A percentile compares a stretch with the other conserved stretches of the same genome.
Evolutionary conservation across 2,888 invertebrate species (phyloP).

Genomic region (Drosophila niveifrons): DNA sequence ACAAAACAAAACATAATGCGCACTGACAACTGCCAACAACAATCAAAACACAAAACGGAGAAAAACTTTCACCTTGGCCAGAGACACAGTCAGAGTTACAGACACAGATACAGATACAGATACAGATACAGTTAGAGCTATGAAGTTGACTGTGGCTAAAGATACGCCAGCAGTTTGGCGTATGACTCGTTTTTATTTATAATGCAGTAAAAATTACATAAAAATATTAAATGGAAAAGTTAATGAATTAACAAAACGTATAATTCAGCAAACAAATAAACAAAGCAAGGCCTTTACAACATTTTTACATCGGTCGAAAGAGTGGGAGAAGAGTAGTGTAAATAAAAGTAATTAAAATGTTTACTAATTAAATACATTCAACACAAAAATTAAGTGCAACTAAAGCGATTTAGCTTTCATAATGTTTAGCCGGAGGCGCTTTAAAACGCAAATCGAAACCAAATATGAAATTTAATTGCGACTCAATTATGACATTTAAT

Average conservation of each 20-base stretch:
- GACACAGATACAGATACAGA: conserved; percentile 16
- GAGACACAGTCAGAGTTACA: conserved; percentile 16
- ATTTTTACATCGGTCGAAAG: conserved; percentile 21
- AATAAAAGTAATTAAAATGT: conserved; percentile 73
- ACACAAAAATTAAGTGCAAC: conserved; percentile 51
- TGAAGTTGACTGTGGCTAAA: neutral
- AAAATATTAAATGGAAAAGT: conserved; percentile 49
- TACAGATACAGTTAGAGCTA: conserved; percentile 16
- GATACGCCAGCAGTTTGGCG: conserved; percentile 34
- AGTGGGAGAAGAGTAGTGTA: conserved; percentile 9
- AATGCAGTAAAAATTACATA: conserved; percentile 43
- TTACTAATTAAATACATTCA: conserved; percentile 68
- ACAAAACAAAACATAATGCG: conserved; percentile 39
- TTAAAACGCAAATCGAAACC: conserved; percentile 5
- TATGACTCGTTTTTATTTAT: conserved; percentile 15
- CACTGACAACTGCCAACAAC: conserved; percentile 36
- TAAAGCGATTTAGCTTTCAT: conserved; percentile 43
- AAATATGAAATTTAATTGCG: conserved; percentile 17
- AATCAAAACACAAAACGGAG: conserved; percentile 43
- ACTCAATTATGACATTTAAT: conserved; percentile 36
- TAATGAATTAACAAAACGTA: conserved; percentile 43
- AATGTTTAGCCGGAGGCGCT: conserved; percentile 16
- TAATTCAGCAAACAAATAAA: conserved; percentile 38
- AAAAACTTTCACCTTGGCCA: conserved; percentile 64
- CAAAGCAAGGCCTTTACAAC: conserved; percentile 44